These are phyloP conservation scores for Musca domestica DNA, from an alignment of 1,140 invertebrate species.

Conservation along the genomic window DNA sequence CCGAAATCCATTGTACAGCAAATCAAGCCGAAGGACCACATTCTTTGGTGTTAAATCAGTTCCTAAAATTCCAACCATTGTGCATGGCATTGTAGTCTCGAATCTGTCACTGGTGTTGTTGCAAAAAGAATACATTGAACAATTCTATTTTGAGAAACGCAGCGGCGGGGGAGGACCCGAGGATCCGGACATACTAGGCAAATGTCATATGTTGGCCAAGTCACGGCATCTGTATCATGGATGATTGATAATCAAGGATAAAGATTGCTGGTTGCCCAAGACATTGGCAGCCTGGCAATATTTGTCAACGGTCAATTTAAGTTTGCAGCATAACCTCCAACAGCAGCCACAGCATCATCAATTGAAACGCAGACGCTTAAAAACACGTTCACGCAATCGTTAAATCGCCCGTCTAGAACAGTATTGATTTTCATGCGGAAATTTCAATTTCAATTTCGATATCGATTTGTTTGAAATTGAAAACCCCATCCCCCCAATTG, in stretches of 20 bases:
- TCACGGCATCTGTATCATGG: neutral
- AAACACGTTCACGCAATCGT: constrained; percentile 9
- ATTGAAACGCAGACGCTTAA: constrained; percentile 10
- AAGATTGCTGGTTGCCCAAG: neutral
- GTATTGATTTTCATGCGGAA: no score
- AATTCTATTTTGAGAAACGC: constrained; percentile 46
- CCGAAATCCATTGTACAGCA: neutral
- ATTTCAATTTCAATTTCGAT: no score
- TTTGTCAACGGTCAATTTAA: neutral
- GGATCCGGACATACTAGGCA: neutral
- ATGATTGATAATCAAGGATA: constrained; percentile 10
- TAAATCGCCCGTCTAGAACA: neutral
- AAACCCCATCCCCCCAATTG: no score
- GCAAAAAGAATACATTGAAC: constrained; percentile 44
- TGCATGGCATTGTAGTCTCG: constrained; percentile 9
- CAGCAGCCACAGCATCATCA: constrained; percentile 2
- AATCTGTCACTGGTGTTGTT: constrained; percentile 27
- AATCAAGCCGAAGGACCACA: neutral
- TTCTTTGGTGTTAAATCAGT: constrained; percentile 26
- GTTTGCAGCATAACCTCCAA: neutral
- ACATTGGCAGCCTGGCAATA: neutral
- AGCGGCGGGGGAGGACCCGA: constrained; percentile 40
- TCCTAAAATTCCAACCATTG: constrained; percentile 1
- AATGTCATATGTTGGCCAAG: neutral
- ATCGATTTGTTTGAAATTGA: no score